Evolutionary conservation across 92 coral and sea anemone species (phyloP), one percentile per base, ranked within the genome.

Genomic region (Diadumene lineata): DNA sequence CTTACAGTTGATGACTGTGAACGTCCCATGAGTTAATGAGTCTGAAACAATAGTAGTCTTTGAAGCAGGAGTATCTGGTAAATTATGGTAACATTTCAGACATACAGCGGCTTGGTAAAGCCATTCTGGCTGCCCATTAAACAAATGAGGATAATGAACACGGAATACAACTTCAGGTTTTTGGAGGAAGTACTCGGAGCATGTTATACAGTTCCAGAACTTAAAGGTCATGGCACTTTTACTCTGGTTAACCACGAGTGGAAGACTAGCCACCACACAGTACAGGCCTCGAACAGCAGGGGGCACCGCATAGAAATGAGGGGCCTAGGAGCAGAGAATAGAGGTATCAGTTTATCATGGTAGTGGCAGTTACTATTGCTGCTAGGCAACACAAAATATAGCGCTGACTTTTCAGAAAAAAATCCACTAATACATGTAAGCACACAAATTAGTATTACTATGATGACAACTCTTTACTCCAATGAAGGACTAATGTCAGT

Each of bases 121-220:
- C 99, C 99, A 96, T 26, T 85, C 90, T 0, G 99, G 99, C 78
- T 96, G 99, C 63, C 88, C 88, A 50, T 72, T 79, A 60, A 96
- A 96, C 61, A 96, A 82, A 73, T 92, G 97, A 23, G 99, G 99
- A 69, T 92, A 87, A 56, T 96, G 89, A 21, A 96, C 79, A 16
- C 97, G 94, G 62, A 92, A 93, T 23, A 96, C 90, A 55, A 96
- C 91, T 67, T 96, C 99, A 9, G 99, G 99, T 69, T 96, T 96
- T 71, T 75, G 84, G 19, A 92, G 89, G 80, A 96, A 96, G 73
- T 93, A 93, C 77, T 81, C 94, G 18, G 99, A 96, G 80, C 99
- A 96, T 80, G 94, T 81, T 75, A 96, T 92, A 79, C 99, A 96
- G 84, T 96, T 96, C 99, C 99, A 96, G 87, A 96, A 96, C 73